Base-by-base conservation (phyloP, 2,888 invertebrate genomes). In the Pterostichus niger region DNA sequence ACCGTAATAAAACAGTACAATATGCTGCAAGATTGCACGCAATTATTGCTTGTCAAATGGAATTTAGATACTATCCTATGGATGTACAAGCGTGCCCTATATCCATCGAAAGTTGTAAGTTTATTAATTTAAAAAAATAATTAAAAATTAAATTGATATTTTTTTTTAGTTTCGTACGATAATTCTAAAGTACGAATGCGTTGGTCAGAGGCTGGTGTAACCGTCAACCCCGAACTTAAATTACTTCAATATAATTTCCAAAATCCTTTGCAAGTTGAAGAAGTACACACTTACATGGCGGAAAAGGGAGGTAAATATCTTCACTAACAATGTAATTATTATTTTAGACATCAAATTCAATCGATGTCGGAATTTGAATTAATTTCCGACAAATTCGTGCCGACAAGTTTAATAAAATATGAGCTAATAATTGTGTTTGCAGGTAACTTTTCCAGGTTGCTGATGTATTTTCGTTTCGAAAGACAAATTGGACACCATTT, bases 31-130 rank as follows among this genome's bases (percentile, higher is more conserved):
- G 96, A 85, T 95, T 96, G 95, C 95, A 96, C 88, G 95, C 96
- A 0, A 95, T 96, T 86, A 94, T 96, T 79, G 96, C 96, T 84
- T 96, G 96, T 88, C 95, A 96, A 90, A 96, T 96, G 95, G 95
- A 96, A 88, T 96, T 96, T 88, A 95, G 95, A 88, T 93, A 95
- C 77, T 96, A 96, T 88, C 96, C 96, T 31, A 95, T 96, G 94
- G 96, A 96, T 88, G 95, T 96, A 86, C 96, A 96, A 91, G 93
- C 94, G 46, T 96, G 96, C 87, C 95, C 96, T 9, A 94, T 96
- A 87, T 94, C 94, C 86, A 94, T 96, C 84, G 96, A 96, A 89
- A 96, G 96, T 88, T 96, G 96, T 96, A 89, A 94, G 96, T 75
- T 52, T 64, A 17, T 2, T 31, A 71, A 44, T 71, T 75, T 49